phyloP scores from a whole-genome alignment of 2,113 vertebrate genomes.

The Ptilonorhynchus violaceus region DNA sequence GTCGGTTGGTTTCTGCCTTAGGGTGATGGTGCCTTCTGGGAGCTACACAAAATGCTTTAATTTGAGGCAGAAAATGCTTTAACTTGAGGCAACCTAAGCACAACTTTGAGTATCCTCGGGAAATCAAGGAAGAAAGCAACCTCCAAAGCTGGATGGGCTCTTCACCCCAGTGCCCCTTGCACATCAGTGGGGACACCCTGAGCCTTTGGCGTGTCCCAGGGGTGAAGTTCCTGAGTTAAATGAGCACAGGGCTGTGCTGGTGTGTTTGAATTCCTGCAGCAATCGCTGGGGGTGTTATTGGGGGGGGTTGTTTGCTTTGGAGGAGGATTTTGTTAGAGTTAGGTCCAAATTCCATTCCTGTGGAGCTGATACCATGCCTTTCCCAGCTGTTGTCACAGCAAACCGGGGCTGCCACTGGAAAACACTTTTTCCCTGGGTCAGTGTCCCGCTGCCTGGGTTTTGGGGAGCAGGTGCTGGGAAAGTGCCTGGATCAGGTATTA shows the following conservation, averaged over 20 bases:
- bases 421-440: rapidly evolving
- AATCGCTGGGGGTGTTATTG: background rate
- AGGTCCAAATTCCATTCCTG: background rate
- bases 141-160: background rate
- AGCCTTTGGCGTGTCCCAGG: background rate
- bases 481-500: rapidly evolving
- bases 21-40: background rate
- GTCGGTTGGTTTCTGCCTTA: background rate
- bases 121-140: background rate
- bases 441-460: background rate
- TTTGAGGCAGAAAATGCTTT: background rate
- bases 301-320: background rate
- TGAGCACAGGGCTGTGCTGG: rapidly evolving
- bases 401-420: background rate
- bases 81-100: background rate
- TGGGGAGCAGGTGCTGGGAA: background rate
- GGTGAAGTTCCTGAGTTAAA: background rate
- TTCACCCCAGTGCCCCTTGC: background rate
- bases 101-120: background rate
- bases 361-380: background rate
- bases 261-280: background rate
- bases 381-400: background rate
- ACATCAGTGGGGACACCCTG: rapidly evolving
- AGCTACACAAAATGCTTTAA: background rate
- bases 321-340: background rate